Evolutionary conservation across 1,140 invertebrate species (phyloP), one percentile per base, ranked within the genome.

Genomic region (Caerostris darwini): DNA sequence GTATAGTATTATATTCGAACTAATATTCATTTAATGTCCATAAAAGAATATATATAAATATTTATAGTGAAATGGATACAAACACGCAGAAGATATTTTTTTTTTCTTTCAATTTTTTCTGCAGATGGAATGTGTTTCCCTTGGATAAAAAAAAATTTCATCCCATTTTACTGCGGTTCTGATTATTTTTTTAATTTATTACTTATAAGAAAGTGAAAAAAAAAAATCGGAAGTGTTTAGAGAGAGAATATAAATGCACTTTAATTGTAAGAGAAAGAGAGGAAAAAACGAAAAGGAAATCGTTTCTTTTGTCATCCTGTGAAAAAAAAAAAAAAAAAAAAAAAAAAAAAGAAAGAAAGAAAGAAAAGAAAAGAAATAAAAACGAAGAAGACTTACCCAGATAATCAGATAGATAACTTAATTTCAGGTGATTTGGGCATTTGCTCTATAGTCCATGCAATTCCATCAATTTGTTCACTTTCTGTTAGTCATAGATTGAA

Each of bases 211-310:
- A 3, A 34, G 34, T 19, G 10, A 53, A 50, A 12, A 77, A 12
- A 77, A 77, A 77, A 77, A 77, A 50, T 14, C 34, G 71, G 71
- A 77, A 77, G 71, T 77, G 50, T 50, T 77, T 77, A 77, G 71
- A 7, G 19, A 77, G 3, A 50, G 71, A 77, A 53, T 50, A 77
- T 77, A 77, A 77, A 77, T 77, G 50, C 50, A 77, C 53, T 77
- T 77, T 77, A 34, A 77, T 77, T 77, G 71, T 77, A 77, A 34
- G 53, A 77, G 50, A 53, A 8, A 34, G 50, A 19, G 50, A 64
- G 71, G 71, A 8, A 77, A 77, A 77, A 77, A 77, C 53, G 50
- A 77, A 50, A 50, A 50, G 71, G 53, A 77, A 50, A 77, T 7
- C 71, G 71, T 77, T 34, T 77, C 71, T 77, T 77, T 77, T 77